Evolutionary conservation across 2,113 vertebrate genomes (phyloP), one percentile per base, ranked within the genome.

Genomic region (Panthera tigris): DNA sequence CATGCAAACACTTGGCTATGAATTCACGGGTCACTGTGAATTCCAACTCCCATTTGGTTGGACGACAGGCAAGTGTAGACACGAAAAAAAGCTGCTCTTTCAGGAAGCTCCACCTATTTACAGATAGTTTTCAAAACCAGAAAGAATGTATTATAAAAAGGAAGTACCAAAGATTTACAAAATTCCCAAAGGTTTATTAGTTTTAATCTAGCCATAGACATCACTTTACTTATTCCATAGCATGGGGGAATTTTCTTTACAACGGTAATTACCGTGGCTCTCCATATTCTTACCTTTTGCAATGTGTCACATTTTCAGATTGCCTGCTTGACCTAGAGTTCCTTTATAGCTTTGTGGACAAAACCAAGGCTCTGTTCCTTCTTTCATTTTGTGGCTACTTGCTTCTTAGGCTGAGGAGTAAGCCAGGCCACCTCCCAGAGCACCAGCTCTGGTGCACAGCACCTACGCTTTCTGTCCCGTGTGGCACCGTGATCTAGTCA

Each of bases 1-100:
- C 95, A 97, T 84, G 86, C 86, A 97, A 98, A 97, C 41, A 55
- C 5, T 52, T 63, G 92, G 92, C 98, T 66, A 97, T 69, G 96
- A 97, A 98, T 92, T 96, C 80, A 96, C 31, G 21, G 7, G 11
- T 97, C 89, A 96, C 94, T 98, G 97, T 29, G 3, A 84, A 76
- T 31, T 50, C 61, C 33, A 95, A 87, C 87, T 93, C 74, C 74
- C 82, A 82, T 90, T 36, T 1, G 5, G 29, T 78, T 25, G 87
- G 61, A 92, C 63, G 39, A 83, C 7, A 80, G 80, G 29, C 55
- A 90, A 89, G 15, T 13, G 95, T 14, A 81, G 69, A 93, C 4
- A 88, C 89, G 45, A 97, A 81, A 80, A 18, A 68, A 39, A 48
- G 19, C 9, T 39, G 25, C 36, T 5, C 31, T 94, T 96, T 81